Conservation (phyloP, 1,140 invertebrate species). For the Apis florea region DNA sequence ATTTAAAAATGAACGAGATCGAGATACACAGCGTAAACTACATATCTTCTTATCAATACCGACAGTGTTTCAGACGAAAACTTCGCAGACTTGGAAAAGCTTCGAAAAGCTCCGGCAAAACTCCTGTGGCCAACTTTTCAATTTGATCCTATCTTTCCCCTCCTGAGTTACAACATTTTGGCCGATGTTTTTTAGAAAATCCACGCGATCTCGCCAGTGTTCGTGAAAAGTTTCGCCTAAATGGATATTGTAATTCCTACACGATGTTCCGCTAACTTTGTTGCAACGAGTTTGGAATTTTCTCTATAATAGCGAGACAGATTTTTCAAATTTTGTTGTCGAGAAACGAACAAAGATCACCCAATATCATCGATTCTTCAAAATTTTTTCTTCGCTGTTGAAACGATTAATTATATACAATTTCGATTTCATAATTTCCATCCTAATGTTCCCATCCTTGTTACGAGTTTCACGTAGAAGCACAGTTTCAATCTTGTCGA, state of each 20-base stretch:
- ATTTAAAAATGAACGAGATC: background rate
- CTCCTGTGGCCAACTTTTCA: constrained; percentile 34
- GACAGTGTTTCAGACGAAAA: constrained; percentile 20
- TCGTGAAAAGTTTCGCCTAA: background rate
- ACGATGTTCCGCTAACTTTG: background rate
- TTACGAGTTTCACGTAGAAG: too few species aligned
- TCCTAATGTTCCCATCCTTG: too few species aligned
- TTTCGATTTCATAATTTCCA: too few species aligned
- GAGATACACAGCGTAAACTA: background rate
- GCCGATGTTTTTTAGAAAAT: background rate
- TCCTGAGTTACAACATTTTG: background rate
- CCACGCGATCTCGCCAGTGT: too few species aligned
- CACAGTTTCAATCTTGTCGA: background rate
- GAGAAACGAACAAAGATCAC: too few species aligned
- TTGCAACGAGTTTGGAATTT: background rate
- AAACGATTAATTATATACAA: too few species aligned
- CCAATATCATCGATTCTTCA: too few species aligned
- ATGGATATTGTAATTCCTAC: background rate
- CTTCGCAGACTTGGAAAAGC: constrained; percentile 41
- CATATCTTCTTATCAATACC: constrained; percentile 32
- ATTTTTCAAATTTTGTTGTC: background rate
- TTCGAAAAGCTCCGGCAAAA: background rate
- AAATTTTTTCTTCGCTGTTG: too few species aligned
- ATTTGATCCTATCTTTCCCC: constrained; percentile 33
- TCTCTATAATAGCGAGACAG: too few species aligned